These are phyloP conservation scores for Aphelocoma coerulescens DNA, from an alignment of 2,113 vertebrate genomes.

Conservation along the genomic window DNA sequence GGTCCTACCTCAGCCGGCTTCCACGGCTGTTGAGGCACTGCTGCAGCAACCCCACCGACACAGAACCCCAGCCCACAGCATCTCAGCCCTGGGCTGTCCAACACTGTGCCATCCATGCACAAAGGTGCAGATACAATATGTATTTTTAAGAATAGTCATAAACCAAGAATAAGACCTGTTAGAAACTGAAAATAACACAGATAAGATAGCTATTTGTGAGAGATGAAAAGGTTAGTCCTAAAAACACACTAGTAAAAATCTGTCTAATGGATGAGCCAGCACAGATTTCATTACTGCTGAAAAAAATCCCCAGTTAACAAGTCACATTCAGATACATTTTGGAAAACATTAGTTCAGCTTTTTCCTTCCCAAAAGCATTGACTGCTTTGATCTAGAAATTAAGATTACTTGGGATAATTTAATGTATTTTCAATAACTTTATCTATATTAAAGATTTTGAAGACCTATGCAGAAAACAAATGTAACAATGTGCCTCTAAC, in stretches of 20 bases:
- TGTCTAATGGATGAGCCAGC: not conserved
- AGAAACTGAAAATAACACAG: not conserved
- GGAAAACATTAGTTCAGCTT: not conserved
- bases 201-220: not conserved
- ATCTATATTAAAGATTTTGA: not conserved
- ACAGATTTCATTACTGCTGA: not conserved
- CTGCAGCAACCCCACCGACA: too few relatives aligned
- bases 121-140: not conserved
- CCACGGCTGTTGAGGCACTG: not conserved
- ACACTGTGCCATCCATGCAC: fast-evolving
- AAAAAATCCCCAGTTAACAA: not conserved
- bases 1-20: fast-evolving
- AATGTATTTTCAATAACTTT: not conserved
- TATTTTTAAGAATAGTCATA: not conserved
- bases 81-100: not conserved
- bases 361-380: not conserved
- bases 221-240: not conserved
- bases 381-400: not conserved
- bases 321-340: not conserved
- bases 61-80: fast-evolving
- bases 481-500: not conserved
- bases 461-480: not conserved
- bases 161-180: not conserved
- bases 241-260: not conserved
- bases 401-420: not conserved